A percentile compares a stretch with the other conserved stretches of the same genome.
These are phyloP conservation scores for Periophthalmodon schlosseri DNA, from an alignment of 2,113 vertebrate genomes.

Conservation along the genomic window DNA sequence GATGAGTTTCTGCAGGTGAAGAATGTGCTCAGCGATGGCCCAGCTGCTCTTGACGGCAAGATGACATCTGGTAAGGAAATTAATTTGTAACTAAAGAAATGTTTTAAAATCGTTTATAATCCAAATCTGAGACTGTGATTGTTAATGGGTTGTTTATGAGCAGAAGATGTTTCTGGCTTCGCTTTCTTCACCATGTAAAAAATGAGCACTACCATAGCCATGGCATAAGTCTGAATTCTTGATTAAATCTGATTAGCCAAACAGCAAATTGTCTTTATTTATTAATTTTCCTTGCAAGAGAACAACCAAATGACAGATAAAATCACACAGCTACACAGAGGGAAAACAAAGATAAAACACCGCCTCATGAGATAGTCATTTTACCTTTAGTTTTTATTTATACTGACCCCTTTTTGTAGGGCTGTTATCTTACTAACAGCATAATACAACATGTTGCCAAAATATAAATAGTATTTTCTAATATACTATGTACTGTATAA, in stretches of 20 bases:
- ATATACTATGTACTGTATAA: not conserved
- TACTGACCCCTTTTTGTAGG: too few species aligned
- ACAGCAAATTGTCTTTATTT: not conserved
- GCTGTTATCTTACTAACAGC: not conserved
- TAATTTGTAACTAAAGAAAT: not conserved
- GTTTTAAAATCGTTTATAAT: not conserved
- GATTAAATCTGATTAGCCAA: not conserved
- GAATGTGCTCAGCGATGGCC: slow-evolving; percentile 92
- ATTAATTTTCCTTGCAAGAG: not conserved
- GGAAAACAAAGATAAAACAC: not conserved
- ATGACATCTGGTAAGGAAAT: slow-evolving; percentile 86
- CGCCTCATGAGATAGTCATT: not conserved
- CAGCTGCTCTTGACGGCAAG: slow-evolving; percentile 92
- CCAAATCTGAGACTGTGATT: not conserved
- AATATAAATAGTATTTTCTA: not conserved
- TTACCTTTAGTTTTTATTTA: too few species aligned
- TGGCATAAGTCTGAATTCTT: not conserved
- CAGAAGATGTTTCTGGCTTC: not conserved
- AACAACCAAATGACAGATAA: not conserved
- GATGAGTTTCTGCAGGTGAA: slow-evolving; percentile 98
- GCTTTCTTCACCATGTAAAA: not conserved
- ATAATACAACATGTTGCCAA: not conserved
- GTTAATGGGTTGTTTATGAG: not conserved
- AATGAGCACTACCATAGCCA: not conserved
- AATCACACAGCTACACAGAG: not conserved